phyloP scores from a whole-genome alignment of 2,113 vertebrate species.

The Hyperopisus bebe region DNA sequence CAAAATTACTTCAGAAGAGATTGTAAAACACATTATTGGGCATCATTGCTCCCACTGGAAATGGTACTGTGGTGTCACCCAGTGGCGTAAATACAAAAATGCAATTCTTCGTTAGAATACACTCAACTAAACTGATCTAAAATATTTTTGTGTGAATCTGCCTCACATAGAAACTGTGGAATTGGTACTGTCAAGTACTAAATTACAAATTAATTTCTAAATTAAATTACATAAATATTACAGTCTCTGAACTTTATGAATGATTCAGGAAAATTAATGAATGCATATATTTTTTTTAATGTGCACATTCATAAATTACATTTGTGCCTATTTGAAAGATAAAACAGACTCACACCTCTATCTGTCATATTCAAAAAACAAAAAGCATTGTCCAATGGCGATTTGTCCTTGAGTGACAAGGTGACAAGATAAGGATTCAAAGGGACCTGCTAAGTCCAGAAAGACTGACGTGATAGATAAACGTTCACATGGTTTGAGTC shows the following conservation, averaged over 20 bases:
- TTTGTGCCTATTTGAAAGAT: background rate
- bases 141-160: background rate
- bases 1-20: background rate
- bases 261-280: background rate
- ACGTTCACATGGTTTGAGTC: background rate
- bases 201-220: background rate
- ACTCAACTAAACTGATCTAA: background rate
- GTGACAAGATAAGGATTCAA: background rate
- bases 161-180: background rate
- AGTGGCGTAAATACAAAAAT: conserved; percentile 25
- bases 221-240: background rate
- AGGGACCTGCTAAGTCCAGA: background rate
- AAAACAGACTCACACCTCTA: background rate
- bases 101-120: background rate
- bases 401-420: background rate
- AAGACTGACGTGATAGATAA: background rate
- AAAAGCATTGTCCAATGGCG: background rate
- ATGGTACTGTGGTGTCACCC: conserved; percentile 35
- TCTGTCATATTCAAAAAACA: background rate
- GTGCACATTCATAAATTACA: background rate
- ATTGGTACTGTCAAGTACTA: background rate
- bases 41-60: background rate
- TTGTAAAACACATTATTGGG: background rate
- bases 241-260: background rate
- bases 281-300: background rate